Evolutionary conservation across 1,140 invertebrate species (phyloP).

Genomic region (Trachymyrmex cornetzi): DNA sequence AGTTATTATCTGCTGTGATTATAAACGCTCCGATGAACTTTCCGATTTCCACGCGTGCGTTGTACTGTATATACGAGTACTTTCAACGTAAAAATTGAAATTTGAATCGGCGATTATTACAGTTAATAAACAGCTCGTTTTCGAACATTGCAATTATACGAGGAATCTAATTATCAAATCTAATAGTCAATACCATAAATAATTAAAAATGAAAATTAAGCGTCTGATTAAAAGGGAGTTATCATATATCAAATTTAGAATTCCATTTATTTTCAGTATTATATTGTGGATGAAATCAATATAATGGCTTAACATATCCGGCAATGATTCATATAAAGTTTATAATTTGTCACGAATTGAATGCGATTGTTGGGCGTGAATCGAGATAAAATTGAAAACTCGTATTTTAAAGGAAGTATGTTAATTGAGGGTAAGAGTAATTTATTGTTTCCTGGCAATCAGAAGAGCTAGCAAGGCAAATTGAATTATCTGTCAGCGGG

Average conservation of each 20-base stretch:
- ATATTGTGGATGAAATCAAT: background rate
- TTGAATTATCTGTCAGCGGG: slow-evolving; percentile 34
- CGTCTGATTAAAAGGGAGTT: background rate
- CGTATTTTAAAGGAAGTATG: slow-evolving; percentile 21
- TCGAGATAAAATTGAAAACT: slow-evolving; percentile 34
- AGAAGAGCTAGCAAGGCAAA: slow-evolving; percentile 20
- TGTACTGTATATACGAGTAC: background rate
- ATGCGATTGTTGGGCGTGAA: slow-evolving; percentile 9
- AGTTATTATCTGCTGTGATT: slow-evolving; percentile 9
- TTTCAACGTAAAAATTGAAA: background rate
- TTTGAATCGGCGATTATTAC: slow-evolving; percentile 26
- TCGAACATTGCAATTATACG: background rate
- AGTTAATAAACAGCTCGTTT: background rate
- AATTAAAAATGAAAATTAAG: slow-evolving; percentile 20
- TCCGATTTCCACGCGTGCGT: background rate
- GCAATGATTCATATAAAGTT: background rate
- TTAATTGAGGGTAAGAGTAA: slow-evolving; percentile 27
- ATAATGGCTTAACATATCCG: background rate
- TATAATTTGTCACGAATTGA: slow-evolving; percentile 18
- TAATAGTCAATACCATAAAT: slow-evolving; percentile 21
- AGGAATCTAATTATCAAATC: slow-evolving; percentile 23
- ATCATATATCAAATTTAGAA: background rate
- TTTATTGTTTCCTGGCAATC: slow-evolving; percentile 41
- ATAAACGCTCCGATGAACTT: background rate
- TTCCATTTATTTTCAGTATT: slow-evolving; percentile 41